Conservation (phyloP, 35 echinoderm and acorn worm species). For the Apostichopus parvimensis region DNA sequence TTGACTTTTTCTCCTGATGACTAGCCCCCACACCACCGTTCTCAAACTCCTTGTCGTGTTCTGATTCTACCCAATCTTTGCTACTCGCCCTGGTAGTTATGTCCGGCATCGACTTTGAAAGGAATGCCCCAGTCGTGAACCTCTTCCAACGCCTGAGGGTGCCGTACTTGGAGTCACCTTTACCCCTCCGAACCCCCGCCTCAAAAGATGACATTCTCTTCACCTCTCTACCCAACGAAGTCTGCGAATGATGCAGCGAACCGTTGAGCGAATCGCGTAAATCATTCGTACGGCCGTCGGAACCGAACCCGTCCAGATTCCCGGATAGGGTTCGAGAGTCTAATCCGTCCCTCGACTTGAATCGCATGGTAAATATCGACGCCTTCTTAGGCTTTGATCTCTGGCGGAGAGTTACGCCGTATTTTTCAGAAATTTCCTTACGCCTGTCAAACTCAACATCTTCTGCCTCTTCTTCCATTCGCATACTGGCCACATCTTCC, state of each 20-base stretch:
- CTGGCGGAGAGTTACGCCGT: slow-evolving; percentile 40
- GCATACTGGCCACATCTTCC: not conserved
- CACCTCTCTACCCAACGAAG: not conserved
- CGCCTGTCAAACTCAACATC: not conserved
- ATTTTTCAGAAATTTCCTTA: slow-evolving; percentile 47
- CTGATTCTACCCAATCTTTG: not conserved
- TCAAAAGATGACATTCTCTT: slow-evolving; percentile 6
- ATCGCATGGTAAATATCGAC: slow-evolving; percentile 31
- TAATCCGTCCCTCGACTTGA: slow-evolving; percentile 7
- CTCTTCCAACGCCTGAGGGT: slow-evolving; percentile 18
- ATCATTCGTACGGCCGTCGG: not conserved
- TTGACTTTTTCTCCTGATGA: slow-evolving; percentile 14
- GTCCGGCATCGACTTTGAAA: slow-evolving; percentile 45
- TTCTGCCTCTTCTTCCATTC: not conserved
- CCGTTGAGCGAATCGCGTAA: not conserved
- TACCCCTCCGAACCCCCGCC: not conserved
- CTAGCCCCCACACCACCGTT: not conserved
- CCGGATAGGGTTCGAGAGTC: not conserved
- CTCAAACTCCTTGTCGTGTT: not conserved
- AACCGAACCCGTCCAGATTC: not conserved
- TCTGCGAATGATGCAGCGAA: not conserved
- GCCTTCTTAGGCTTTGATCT: slow-evolving; percentile 29
- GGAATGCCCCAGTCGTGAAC: slow-evolving; percentile 23
- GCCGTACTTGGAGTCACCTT: slow-evolving; percentile 15
- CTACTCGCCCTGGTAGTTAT: not conserved